phyloP scores from a whole-genome alignment of 2,113 vertebrate genomes.

The Paradoxurus hermaphroditus region DNA sequence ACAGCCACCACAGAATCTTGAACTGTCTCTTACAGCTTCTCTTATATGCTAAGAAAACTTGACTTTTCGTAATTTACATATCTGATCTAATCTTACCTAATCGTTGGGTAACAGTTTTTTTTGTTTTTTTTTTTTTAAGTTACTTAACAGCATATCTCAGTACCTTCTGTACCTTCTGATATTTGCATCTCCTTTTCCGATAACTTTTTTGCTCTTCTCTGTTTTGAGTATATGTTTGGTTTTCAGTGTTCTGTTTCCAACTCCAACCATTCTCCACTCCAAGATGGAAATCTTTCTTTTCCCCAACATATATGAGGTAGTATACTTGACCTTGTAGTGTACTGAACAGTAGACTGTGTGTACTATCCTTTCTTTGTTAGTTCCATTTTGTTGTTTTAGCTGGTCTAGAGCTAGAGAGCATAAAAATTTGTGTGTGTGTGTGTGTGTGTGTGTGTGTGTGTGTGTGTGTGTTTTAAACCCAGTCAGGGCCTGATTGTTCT shows the following conservation, averaged over 20 bases:
- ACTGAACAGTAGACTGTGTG: neutral
- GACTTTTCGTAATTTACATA: neutral
- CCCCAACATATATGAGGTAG: neutral
- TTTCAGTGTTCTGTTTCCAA: neutral
- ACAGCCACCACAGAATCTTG: neutral
- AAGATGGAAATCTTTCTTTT: neutral
- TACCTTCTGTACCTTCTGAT: neutral
- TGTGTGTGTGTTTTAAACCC: neutral
- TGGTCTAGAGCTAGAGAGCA: neutral
- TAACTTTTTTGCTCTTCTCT: neutral
- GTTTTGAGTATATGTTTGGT: neutral
- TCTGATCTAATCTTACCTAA: neutral
- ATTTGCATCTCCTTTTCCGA: neutral
- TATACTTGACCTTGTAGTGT: neutral
- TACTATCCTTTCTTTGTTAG: neutral
- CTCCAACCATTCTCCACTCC: neutral
- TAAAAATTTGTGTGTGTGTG: neutral
- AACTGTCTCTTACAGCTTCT: neutral
- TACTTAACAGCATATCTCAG: neutral
- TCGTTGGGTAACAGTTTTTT: neutral
- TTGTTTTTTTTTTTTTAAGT: neutral
- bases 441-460: too few relatives aligned
- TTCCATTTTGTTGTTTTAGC: neutral
- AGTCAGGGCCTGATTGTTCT: neutral
- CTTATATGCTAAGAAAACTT: neutral